A percentile compares a stretch with the other conserved stretches of the same genome.
phyloP scores from a whole-genome alignment of 2,113 vertebrate species.

The Toxostoma redivivum region DNA sequence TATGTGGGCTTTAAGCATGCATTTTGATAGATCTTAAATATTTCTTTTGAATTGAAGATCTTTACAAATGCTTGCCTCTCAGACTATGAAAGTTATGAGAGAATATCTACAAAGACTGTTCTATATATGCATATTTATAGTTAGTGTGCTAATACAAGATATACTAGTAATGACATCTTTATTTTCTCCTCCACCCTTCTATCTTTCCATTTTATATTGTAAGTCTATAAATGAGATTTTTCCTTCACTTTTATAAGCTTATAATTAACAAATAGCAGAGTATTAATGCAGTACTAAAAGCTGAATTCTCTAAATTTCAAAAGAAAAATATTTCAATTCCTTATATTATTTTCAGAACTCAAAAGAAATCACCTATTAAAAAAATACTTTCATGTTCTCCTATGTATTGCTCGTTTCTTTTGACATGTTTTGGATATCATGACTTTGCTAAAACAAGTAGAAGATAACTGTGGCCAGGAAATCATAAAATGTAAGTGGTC shows the following conservation, averaged over 20 bases:
- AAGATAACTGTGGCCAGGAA: not conserved
- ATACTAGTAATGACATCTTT: not conserved
- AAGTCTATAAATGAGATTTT: not conserved
- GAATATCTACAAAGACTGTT: not conserved
- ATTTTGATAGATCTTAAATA: not conserved
- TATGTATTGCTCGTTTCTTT: not conserved
- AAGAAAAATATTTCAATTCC: not conserved
- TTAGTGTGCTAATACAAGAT: not conserved
- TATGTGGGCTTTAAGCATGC: not conserved
- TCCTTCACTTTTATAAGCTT: not conserved
- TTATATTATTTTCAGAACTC: not conserved
- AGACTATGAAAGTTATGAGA: not conserved
- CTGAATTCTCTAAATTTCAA: not conserved
- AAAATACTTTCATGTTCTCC: not conserved
- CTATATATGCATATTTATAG: not conserved
- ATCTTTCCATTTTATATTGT: not conserved
- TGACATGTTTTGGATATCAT: not conserved
- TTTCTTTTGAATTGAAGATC: not conserved
- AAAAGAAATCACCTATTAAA: not conserved
- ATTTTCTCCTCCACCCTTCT: not conserved
- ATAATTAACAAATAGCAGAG: not conserved
- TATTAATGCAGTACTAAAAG: not conserved
- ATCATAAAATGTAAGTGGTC: not conserved
- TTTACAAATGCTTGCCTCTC: not conserved
- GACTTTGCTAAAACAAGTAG: not conserved